Evolutionary conservation across 2,113 vertebrate genomes (phyloP).

Genomic region (Microtus ochrogaster): DNA sequence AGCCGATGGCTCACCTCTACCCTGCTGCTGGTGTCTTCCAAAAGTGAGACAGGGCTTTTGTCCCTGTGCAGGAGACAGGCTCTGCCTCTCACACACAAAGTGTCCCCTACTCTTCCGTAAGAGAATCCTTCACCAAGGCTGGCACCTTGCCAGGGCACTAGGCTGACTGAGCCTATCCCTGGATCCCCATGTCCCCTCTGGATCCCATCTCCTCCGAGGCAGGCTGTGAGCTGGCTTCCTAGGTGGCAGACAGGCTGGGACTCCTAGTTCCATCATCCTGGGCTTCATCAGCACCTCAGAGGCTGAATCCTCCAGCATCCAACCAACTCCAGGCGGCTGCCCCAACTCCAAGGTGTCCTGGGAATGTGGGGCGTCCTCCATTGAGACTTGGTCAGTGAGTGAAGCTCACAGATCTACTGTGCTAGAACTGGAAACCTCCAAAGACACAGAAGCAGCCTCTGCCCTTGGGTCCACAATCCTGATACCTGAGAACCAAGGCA

Average conservation of each 20-base stretch:
- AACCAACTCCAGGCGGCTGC: not conserved
- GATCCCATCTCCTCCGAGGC: not conserved
- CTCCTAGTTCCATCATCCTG: not conserved
- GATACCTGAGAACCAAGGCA: not conserved
- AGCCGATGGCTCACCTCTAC: not conserved
- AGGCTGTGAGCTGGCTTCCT: not conserved
- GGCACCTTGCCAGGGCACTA: not conserved
- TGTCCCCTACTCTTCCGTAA: not conserved
- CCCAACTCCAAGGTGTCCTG: not conserved
- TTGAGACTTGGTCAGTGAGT: accelerated
- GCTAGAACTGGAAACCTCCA: not conserved
- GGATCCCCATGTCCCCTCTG: not conserved
- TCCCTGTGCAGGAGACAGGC: not conserved
- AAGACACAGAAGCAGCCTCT: not conserved
- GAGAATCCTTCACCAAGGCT: not conserved
- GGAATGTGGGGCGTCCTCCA: not conserved
- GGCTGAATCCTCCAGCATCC: not conserved
- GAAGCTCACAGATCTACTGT: not conserved
- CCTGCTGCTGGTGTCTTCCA: not conserved
- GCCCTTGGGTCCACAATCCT: not conserved
- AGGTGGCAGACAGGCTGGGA: too few species aligned
- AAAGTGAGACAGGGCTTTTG: not conserved
- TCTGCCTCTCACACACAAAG: not conserved
- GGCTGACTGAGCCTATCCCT: not conserved
- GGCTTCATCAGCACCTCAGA: accelerated